phyloP scores from a whole-genome alignment of 2,113 vertebrate genomes.

The Syrrhaptes paradoxus region DNA sequence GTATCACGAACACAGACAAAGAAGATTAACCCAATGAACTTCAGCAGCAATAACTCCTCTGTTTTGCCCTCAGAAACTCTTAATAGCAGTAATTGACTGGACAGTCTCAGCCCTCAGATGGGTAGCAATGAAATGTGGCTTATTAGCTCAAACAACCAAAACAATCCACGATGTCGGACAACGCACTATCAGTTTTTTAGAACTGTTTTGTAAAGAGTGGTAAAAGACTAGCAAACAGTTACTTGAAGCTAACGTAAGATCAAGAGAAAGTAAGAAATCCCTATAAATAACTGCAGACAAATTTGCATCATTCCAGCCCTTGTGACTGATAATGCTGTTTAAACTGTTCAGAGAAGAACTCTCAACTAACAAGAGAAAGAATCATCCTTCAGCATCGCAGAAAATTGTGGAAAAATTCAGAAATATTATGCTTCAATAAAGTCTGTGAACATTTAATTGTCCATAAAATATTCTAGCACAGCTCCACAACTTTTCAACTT shows the following conservation, averaged over 20 bases:
- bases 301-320: background rate
- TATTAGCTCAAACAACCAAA: background rate
- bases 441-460: background rate
- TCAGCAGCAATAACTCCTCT: background rate
- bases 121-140: background rate
- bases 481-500: background rate
- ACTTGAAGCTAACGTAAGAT: background rate
- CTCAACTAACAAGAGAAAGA: background rate
- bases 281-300: background rate
- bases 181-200: background rate
- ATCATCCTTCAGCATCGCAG: background rate
- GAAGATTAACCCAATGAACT: rapidly evolving
- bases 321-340: background rate
- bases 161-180: background rate
- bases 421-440: background rate
- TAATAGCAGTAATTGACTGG: background rate
- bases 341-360: background rate
- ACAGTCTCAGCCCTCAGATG: background rate
- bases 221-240: background rate
- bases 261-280: background rate
- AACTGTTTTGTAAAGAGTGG: background rate
- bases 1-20: background rate
- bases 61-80: background rate
- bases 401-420: background rate
- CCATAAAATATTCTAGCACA: background rate